Evolutionary conservation across 2,888 invertebrate genomes (phyloP).

Genomic region (Amiota mariae): DNA sequence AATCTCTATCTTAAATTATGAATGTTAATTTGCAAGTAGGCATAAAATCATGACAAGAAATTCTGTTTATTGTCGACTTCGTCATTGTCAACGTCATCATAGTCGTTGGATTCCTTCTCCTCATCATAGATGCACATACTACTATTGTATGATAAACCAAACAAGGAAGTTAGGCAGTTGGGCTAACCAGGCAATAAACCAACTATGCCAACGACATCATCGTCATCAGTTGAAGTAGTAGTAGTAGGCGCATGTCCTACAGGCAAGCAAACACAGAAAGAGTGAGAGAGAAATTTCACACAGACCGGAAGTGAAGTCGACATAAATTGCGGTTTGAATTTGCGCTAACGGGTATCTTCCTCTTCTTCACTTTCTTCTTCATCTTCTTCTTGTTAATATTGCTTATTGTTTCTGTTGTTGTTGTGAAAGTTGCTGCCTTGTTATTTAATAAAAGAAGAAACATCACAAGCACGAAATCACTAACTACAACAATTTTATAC

Average conservation of each 20-base stretch:
- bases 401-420: constrained; percentile 8
- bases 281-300: constrained; percentile 56
- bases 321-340: constrained; percentile 64
- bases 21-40: constrained; percentile 61
- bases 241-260: no score
- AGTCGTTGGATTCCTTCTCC: neutral
- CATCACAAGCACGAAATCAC: neutral
- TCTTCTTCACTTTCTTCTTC: no score
- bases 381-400: neutral
- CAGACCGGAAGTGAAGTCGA: constrained; percentile 66
- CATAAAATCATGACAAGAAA: constrained; percentile 63
- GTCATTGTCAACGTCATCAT: neutral
- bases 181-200: no score
- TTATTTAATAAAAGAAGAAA: constrained; percentile 50
- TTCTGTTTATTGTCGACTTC: constrained; percentile 33
- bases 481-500: constrained; percentile 36
- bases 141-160: neutral
- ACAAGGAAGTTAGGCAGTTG: neutral
- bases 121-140: constrained; percentile 1
- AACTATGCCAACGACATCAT: no score
- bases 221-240: no score
- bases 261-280: no score
- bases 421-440: constrained; percentile 21
- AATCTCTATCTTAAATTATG: constrained; percentile 55
- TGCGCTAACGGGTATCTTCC: constrained; percentile 38